These are phyloP conservation scores for Cyclura pinguis DNA, from an alignment of 2,797 vertebrate species.

Conservation along the genomic window DNA sequence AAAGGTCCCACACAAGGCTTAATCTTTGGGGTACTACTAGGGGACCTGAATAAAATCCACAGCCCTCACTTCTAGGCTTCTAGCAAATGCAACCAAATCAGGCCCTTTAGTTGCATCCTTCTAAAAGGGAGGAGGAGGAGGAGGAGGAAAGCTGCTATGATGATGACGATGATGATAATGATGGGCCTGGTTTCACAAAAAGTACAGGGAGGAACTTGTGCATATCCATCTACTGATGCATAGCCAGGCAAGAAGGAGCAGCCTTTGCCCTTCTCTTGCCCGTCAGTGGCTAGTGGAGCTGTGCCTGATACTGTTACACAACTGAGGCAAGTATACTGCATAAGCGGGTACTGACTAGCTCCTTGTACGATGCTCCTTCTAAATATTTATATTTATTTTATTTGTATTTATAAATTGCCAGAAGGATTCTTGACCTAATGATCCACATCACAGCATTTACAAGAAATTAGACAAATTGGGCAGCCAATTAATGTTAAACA, in stretches of 20 bases:
- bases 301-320: no score
- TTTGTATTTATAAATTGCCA: no score
- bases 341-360: no score
- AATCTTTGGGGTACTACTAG: neutral
- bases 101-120: neutral
- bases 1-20: neutral
- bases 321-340: no score
- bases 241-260: no score
- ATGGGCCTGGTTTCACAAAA: neutral
- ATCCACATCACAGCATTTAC: neutral
- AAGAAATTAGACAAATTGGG: neutral
- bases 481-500: neutral
- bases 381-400: no score
- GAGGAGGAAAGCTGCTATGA: no score
- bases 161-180: no score
- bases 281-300: no score
- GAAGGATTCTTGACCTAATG: neutral
- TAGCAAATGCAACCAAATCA: neutral
- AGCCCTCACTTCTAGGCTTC: neutral
- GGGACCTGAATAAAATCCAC: neutral
- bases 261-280: no score
- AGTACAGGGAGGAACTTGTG: neutral
- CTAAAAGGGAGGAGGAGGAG: neutral
- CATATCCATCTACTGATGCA: no score
- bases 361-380: no score